Base-by-base conservation (phyloP, 2,113 vertebrate species). In the Galeopterus variegatus region DNA sequence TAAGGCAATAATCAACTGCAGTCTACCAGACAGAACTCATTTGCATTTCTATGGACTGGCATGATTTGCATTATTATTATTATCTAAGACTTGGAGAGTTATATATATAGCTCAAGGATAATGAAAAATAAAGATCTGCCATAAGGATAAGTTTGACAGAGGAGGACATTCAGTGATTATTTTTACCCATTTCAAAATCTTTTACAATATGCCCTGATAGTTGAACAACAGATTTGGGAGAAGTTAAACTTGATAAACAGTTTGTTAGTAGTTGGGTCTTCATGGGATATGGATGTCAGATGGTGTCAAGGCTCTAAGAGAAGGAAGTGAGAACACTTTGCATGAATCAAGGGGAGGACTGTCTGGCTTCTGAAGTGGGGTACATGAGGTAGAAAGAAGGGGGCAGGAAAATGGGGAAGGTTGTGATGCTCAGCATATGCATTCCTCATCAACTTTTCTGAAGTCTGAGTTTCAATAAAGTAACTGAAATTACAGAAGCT, bases 361-460 rank as follows among this genome's bases (percentile, higher is more conserved):
- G 1, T 10, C 23, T 56, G 24, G 2, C 3, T 50, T 62, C 60
- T 65, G 26, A 60, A 73, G 6, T 60, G 28, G 2, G 36, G 5
- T 8, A 6, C 2, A 0, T 54, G 58, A 18, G 0, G 1, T 31
- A 75, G 62, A 33, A 36, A 8, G 0, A 54, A 23, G 2, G 5
- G 5, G 2, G 3, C 4, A 12, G 3, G 3, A 2, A 1, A 36
- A 28, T 19, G 6, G 1, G 3, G 12, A 28, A 36, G 7, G 21
- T 23, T 10, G 7, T 33, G 5, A 31, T 31, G 1, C 3, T 76
- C 6, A 14, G 0, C 41, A 41, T 23, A 6, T 9, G 3, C 0
- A 5, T 3, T 0, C 1, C 31, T 60, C 26, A n/a, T 18, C n/a
- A 75, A 48, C 8, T 81, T 52, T 70, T 69, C 67, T 60, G 8